Base-by-base conservation (phyloP, 2,888 invertebrate species). In the Mimas tiliae region DNA sequence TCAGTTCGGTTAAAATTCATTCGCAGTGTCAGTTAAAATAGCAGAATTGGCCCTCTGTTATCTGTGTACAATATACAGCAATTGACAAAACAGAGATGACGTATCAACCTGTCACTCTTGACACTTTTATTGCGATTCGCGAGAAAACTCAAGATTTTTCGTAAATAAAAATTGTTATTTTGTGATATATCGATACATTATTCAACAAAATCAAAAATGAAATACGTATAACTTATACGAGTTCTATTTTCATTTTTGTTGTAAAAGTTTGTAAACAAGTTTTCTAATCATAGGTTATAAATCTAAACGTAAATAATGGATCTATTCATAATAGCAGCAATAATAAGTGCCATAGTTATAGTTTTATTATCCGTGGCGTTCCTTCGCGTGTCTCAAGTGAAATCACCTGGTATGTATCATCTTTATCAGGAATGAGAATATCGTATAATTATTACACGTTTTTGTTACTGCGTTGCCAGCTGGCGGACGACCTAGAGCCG, bases 301-400 rank as follows among this genome's bases (percentile, higher is more conserved):
- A 63, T n/a, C n/a, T 16, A 42, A 55, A 62, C 34, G 42, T 38
- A 64, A 65, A 79, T 42, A 65, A 93, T 93, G 93, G 91, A 91
- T 86, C 89, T 88, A 14, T 91, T 90, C 72, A 88, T 93, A 68
- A 86, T 92, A 70, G 90, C 91, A 67, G 91, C 91, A 75, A 78
- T 92, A 74, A 80, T 91, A 69, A 92, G 91, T 73, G 91, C 87
- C 66, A 73, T 93, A 72, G 82, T 91, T 62, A 87, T 93, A 67
- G 71, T 91, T 68, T 63, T 88, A 53, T 75, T 93, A 33, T 85
- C 87, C 47, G 67, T 90, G 65, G 86, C 89, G 48, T 90, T 93
- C 74, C 67, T 90, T 65, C 78, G 85, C 69, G 84, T 87, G 51
- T 83, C 87, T 34, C 80, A 86, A 80, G 82, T 86, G 6, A 88